Evolutionary conservation across 1,140 invertebrate genomes (phyloP), one percentile per base, ranked within the genome.

Genomic region (Venturia canescens): DNA sequence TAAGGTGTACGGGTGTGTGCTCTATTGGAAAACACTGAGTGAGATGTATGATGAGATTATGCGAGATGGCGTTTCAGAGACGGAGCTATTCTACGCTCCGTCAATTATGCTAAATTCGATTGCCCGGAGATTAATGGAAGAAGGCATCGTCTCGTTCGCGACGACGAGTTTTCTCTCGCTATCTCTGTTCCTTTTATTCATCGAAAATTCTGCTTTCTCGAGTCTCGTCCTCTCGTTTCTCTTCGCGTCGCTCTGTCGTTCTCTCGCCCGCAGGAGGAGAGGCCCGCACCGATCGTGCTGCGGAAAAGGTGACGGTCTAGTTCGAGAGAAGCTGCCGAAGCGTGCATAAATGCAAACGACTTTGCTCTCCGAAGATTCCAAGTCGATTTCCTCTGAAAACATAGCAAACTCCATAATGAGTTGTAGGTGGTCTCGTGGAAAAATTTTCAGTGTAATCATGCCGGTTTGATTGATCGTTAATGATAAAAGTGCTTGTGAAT

Each of bases 51-150:
- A 88, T 80, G 82, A 88, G 88, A 90, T 90, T 91, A 90, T 91
- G 85, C 89, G 87, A 86, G 85, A 91, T 89, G 89, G 89, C 88
- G 89, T 90, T 90, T 90, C 87, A 81, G 86, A 90, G 87, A 89
- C 87, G 88, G 90, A 91, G 88, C 88, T 88, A 90, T 91, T 91
- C 89, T 88, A 86, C 90, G 89, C 89, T 91, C 88, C 88, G 90
- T 91, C 91, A 91, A 92, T 92, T 91, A 91, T 92, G 90, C 88
- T 92, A 92, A 91, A 91, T 92, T 88, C 88, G 86, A 89, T 91
- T 91, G 87, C 88, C 86, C 81, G 85, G 90, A 92, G 90, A 91
- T 90, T 92, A 92, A 92, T 92, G 89, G 89, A 90, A 91, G 86
- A 87, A 87, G 88, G 87, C 89, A 86, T 85, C 86, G 84, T 88